Conservation (phyloP, 30 jellyfish, hydroid and myxozoan species). For the Chrysaora quinquecirrha region DNA sequence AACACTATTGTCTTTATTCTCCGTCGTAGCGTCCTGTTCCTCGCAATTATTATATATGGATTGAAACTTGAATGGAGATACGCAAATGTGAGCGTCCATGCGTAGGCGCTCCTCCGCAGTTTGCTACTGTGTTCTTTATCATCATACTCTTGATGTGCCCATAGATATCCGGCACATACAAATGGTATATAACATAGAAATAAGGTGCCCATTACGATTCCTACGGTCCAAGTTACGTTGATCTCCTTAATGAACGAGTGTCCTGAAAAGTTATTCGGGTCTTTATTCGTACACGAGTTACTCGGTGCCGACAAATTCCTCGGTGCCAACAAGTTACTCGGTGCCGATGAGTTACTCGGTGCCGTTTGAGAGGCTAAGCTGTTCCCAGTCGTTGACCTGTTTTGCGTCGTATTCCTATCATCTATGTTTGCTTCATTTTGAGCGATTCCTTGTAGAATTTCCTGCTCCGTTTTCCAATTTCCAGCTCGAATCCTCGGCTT, state of each 20-base stretch:
- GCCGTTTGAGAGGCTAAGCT: too few species aligned
- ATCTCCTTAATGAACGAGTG: slow-evolving; percentile 33
- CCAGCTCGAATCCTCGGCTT: too few species aligned
- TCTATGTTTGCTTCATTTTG: not conserved
- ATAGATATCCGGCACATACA: slow-evolving; percentile 48
- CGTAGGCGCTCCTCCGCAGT: slow-evolving; percentile 44
- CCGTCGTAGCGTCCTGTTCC: slow-evolving; percentile 25
- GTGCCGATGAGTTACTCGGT: too few species aligned
- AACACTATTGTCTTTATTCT: too few species aligned
- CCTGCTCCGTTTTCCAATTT: too few species aligned
- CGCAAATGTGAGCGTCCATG: slow-evolving; percentile 55
- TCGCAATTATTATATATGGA: slow-evolving; percentile 37
- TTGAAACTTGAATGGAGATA: slow-evolving; percentile 50
- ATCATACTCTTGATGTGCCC: slow-evolving; percentile 44
- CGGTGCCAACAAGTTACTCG: too few species aligned
- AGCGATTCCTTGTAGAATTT: not conserved
- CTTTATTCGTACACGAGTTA: too few species aligned
- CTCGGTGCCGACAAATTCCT: too few species aligned
- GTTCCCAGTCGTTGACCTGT: too few species aligned
- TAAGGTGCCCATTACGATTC: slow-evolving; percentile 31
- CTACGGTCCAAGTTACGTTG: slow-evolving; percentile 57
- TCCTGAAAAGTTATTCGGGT: too few species aligned
- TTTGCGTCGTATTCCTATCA: not conserved
- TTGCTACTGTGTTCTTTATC: slow-evolving; percentile 2
- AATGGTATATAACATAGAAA: slow-evolving; percentile 51